phyloP scores from a whole-genome alignment of 2,888 invertebrate species.

The Lapara coniferarum region DNA sequence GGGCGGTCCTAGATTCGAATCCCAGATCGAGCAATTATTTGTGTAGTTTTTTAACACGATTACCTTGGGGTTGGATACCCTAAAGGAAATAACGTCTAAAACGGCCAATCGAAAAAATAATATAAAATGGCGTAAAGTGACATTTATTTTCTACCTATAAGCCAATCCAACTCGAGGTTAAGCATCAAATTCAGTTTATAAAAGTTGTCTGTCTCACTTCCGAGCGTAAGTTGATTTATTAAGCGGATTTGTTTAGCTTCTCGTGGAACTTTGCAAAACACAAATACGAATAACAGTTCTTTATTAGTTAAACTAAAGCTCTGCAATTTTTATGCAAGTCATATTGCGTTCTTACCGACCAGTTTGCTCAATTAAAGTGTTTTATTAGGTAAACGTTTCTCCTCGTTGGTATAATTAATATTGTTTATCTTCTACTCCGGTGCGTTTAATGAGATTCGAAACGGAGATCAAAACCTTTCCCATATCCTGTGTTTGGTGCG shows the following conservation, averaged over 20 bases:
- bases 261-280: not conserved
- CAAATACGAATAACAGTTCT: not conserved
- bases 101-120: too few species aligned
- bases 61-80: too few species aligned
- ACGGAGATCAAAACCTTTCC: slow-evolving; percentile 7
- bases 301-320: not conserved
- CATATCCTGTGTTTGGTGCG: slow-evolving; percentile 6
- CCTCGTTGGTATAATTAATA: not conserved
- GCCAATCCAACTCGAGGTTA: too few species aligned
- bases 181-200: too few species aligned
- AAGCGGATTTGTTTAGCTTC: too few species aligned
- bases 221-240: not conserved
- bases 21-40: too few species aligned
- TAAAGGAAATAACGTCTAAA: too few species aligned
- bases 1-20: too few species aligned
- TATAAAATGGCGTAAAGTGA: too few species aligned
- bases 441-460: not conserved
- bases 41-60: too few species aligned
- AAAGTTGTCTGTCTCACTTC: too few species aligned
- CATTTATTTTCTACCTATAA: too few species aligned
- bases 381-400: slow-evolving; percentile 12
- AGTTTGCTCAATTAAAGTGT: slow-evolving; percentile 22
- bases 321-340: slow-evolving; percentile 16
- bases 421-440: not conserved
- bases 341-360: not conserved